These are phyloP conservation scores for Podotricha telesiphe DNA, from an alignment of 2,888 invertebrate species.

Conservation along the genomic window DNA sequence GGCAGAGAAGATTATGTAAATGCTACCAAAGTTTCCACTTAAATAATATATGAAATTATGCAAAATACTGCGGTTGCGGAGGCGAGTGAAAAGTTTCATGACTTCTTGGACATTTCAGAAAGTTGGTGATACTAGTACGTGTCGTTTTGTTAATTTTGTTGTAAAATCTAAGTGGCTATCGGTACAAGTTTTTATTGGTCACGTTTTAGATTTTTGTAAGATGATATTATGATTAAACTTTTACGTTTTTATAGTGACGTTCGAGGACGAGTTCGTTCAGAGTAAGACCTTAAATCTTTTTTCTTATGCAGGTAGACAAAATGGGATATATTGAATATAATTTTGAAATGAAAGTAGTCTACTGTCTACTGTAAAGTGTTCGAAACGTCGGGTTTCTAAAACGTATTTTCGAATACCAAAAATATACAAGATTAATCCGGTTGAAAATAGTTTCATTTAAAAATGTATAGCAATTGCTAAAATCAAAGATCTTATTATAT, in stretches of 20 bases:
- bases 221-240: neutral
- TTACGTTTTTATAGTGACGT: neutral
- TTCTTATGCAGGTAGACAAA: neutral
- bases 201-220: conserved; percentile 12
- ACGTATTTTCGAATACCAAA: too few species aligned
- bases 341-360: too few species aligned
- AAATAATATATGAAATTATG: conserved; percentile 67
- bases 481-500: too few species aligned
- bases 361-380: too few species aligned
- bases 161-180: conserved; percentile 39
- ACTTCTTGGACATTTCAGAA: conserved; percentile 49
- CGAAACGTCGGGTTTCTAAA: too few species aligned
- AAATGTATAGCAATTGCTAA: too few species aligned
- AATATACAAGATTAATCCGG: too few species aligned
- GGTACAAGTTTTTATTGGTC: conserved; percentile 32
- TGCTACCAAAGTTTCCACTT: conserved; percentile 56
- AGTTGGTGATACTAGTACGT: conserved; percentile 43
- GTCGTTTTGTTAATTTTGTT: conserved; percentile 44
- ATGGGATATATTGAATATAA: too few species aligned
- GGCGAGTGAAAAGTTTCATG: conserved; percentile 52
- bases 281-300: neutral
- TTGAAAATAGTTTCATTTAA: too few species aligned
- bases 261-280: neutral
- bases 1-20: conserved; percentile 57
- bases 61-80: conserved; percentile 51